Conservation (phyloP, 1,140 invertebrate genomes). For the Phthorimaea operculella region DNA sequence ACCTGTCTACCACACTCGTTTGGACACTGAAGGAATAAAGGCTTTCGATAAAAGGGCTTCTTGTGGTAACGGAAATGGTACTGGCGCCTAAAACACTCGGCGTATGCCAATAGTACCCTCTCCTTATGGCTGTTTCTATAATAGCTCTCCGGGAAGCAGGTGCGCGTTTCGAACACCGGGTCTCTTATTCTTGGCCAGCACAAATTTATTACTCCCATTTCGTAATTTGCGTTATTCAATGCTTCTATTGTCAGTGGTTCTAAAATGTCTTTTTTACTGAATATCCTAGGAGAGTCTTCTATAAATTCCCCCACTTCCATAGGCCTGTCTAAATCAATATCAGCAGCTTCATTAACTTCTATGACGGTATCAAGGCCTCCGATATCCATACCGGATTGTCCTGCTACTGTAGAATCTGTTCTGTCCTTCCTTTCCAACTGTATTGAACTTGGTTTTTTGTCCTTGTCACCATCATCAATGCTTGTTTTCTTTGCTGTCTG, state of each 20-base stretch:
- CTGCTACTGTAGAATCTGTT: too few species aligned
- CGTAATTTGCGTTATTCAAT: conserved; percentile 56
- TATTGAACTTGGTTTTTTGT: too few species aligned
- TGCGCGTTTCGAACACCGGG: conserved; percentile 64
- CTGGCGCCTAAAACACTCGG: conserved; percentile 87
- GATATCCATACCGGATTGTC: too few species aligned
- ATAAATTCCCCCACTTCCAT: conserved; percentile 38
- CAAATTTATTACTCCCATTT: conserved; percentile 51
- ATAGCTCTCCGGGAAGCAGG: conserved; percentile 76
- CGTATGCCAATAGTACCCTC: conserved; percentile 77
- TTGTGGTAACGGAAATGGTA: conserved; percentile 72
- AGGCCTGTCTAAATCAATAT: conserved; percentile 40
- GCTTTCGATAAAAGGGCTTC: conserved; percentile 67
- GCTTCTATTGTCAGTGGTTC: conserved; percentile 43
- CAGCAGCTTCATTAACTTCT: conserved; percentile 49
- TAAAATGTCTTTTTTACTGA: conserved; percentile 33
- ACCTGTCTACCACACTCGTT: conserved; percentile 86
- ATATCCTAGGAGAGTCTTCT: conserved; percentile 50
- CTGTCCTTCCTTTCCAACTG: too few species aligned
- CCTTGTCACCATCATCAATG: too few species aligned
- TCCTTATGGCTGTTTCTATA: conserved; percentile 81
- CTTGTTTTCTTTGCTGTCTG: too few species aligned
- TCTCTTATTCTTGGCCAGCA: conserved; percentile 62
- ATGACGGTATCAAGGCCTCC: conserved; percentile 32
- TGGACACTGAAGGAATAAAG: conserved; percentile 78